Conservation (phyloP, 2,797 vertebrate genomes). For the Lophius americanus region DNA sequence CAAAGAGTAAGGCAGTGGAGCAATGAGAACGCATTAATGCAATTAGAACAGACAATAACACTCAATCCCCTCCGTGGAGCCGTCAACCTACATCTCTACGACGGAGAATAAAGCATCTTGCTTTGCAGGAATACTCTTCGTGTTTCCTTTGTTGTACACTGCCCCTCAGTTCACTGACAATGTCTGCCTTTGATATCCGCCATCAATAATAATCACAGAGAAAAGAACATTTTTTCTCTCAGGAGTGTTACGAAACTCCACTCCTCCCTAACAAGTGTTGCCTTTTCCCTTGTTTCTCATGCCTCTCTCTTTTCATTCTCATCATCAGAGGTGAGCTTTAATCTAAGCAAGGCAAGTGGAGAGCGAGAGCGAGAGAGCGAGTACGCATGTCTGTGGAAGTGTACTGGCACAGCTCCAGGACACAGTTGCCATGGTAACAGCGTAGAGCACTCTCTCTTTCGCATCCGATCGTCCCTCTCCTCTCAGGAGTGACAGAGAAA, state of each 20-base stretch:
- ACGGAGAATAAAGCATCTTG: constrained; percentile 32
- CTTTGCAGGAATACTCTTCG: constrained; percentile 10
- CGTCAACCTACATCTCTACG: constrained; percentile 27
- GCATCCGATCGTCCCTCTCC: constrained; percentile 43
- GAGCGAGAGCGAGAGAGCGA: constrained; percentile 36
- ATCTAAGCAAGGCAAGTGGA: constrained; percentile 59
- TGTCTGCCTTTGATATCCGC: constrained; percentile 58
- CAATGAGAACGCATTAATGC: constrained; percentile 57
- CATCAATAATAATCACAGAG: constrained; percentile 59
- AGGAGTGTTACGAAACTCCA: constrained; percentile 46
- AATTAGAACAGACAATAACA: constrained; percentile 55
- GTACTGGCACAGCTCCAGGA: constrained; percentile 69
- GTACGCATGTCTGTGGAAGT: constrained; percentile 55
- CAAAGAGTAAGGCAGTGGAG: constrained; percentile 40
- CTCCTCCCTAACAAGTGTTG: constrained; percentile 40
- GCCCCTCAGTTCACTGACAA: constrained; percentile 27
- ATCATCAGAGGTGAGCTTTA: constrained; percentile 67
- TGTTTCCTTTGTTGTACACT: constrained; percentile 46
- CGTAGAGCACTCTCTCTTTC: constrained; percentile 60
- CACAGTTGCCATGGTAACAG: constrained; percentile 84
- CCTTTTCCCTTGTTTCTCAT: constrained; percentile 35
- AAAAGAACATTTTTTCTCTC: constrained; percentile 35
- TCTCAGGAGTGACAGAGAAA: constrained; percentile 43
- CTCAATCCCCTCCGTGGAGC: constrained; percentile 42
- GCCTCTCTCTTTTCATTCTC: constrained; percentile 41